Percentiles rank a stretch among this genome's conserved stretches.
Evolutionary conservation across 1,140 invertebrate species (phyloP).

Genomic region (Helicoverpa armigera): DNA sequence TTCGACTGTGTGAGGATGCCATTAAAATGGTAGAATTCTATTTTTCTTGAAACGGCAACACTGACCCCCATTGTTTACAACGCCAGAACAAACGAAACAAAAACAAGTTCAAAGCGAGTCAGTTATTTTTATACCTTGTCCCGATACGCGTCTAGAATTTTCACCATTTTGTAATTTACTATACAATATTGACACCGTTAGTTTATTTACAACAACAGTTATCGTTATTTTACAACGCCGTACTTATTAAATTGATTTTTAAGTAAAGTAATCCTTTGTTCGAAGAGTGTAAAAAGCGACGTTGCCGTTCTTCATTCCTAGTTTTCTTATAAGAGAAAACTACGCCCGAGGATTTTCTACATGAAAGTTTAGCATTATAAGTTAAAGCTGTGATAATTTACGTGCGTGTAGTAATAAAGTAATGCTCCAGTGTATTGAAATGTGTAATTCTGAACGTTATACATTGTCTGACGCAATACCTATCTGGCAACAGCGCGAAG

Average conservation of each 20-base stretch:
- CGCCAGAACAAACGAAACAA: slow-evolving; percentile 65
- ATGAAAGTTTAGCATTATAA: slow-evolving; percentile 39
- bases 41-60: slow-evolving; percentile 53
- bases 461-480: slow-evolving; percentile 83
- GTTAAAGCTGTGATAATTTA: slow-evolving; percentile 51
- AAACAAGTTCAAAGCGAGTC: slow-evolving; percentile 66
- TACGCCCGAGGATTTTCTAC: slow-evolving; percentile 15
- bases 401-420: slow-evolving; percentile 60
- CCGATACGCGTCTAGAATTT: slow-evolving; percentile 38
- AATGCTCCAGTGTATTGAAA: slow-evolving; percentile 80
- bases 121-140: slow-evolving; percentile 64
- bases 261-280: slow-evolving; percentile 62
- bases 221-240: background rate
- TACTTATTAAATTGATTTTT: slow-evolving; percentile 9
- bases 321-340: slow-evolving; percentile 54
- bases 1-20: too few species aligned
- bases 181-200: slow-evolving; percentile 30
- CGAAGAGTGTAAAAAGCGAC: slow-evolving; percentile 65
- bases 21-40: slow-evolving; percentile 47
- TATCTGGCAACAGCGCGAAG: slow-evolving; percentile 81
- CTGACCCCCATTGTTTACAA: slow-evolving; percentile 74
- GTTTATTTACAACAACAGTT: background rate
- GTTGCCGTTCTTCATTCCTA: slow-evolving; percentile 75
- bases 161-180: slow-evolving; percentile 20
- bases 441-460: slow-evolving; percentile 79